Evolutionary conservation across 2,888 invertebrate genomes (phyloP).

Genomic region (Agriopis leucophaearia): DNA sequence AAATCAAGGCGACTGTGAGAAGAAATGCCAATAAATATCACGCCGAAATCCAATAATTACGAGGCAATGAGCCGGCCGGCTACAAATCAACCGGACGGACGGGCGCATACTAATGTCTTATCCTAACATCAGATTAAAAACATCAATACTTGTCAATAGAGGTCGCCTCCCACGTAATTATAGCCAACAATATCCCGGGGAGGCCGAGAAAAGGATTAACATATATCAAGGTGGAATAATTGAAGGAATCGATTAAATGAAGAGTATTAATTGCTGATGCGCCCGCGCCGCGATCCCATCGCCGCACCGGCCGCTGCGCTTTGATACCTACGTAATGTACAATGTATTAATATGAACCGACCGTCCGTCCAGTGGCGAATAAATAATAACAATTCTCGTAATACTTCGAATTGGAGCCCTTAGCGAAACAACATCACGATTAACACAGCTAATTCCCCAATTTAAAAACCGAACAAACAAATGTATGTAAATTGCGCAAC

Average conservation of each 20-base stretch:
- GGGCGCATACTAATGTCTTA: slow-evolving; percentile 83
- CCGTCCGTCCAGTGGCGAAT: slow-evolving; percentile 49
- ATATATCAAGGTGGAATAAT: slow-evolving; percentile 85
- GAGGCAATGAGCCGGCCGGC: slow-evolving; percentile 81
- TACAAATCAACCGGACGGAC: slow-evolving; percentile 81
- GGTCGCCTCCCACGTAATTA: slow-evolving; percentile 86
- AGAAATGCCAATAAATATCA: slow-evolving; percentile 83
- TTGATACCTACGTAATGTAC: slow-evolving; percentile 65
- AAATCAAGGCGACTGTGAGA: slow-evolving; percentile 80
- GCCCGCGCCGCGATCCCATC: slow-evolving; percentile 73
- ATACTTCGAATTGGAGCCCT: slow-evolving; percentile 51
- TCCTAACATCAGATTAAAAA: slow-evolving; percentile 86
- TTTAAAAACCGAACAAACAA: slow-evolving; percentile 86
- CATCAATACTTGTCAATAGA: slow-evolving; percentile 86
- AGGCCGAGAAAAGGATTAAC: slow-evolving; percentile 81
- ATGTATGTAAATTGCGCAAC: slow-evolving; percentile 84
- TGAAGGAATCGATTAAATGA: slow-evolving; percentile 86
- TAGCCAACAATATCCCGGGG: slow-evolving; percentile 84
- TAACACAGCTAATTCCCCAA: slow-evolving; percentile 83
- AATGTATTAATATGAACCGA: slow-evolving; percentile 50
- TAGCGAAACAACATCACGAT: slow-evolving; percentile 74
- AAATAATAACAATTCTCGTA: slow-evolving; percentile 41
- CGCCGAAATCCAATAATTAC: slow-evolving; percentile 85
- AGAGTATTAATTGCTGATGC: slow-evolving; percentile 85
- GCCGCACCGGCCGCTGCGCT: slow-evolving; percentile 59